Percentiles rank a stretch among this genome's conserved stretches.
phyloP scores from a whole-genome alignment of 1,140 invertebrate genomes.

The Sitobion miscanthi region DNA sequence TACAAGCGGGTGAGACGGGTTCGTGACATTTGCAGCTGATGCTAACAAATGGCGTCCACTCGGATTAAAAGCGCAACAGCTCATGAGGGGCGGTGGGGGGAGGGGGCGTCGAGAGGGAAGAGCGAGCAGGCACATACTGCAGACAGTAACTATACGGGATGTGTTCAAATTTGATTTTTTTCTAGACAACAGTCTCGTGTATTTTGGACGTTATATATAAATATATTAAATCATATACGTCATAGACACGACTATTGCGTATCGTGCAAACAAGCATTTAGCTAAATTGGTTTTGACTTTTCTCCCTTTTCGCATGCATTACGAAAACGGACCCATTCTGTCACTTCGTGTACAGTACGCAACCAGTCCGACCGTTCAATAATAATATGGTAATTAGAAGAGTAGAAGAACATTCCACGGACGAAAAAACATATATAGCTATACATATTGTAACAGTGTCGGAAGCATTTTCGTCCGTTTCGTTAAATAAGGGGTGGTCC shows the following conservation, averaged over 20 bases:
- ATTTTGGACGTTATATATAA: neutral
- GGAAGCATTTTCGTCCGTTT: neutral
- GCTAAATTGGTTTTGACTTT: conserved; percentile 3
- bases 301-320: neutral
- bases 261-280: neutral
- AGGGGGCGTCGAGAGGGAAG: neutral
- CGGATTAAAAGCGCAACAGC: conserved; percentile 49
- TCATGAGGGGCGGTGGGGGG: neutral
- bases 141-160: neutral
- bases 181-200: neutral
- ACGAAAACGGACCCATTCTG: neutral
- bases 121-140: neutral
- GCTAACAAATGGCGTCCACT: conserved; percentile 37
- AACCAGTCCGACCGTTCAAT: neutral
- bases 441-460: neutral
- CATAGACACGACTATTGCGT: neutral
- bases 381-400: neutral
- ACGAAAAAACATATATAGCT: neutral
- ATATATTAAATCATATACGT: neutral
- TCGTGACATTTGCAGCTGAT: conserved; percentile 42
- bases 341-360: neutral
- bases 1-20: conserved; percentile 19
- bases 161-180: conserved; percentile 27
- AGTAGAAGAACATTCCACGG: neutral
- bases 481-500: neutral